These are phyloP conservation scores for Brachypteracias leptosomus DNA, from an alignment of 2,113 vertebrate species.

Conservation along the genomic window DNA sequence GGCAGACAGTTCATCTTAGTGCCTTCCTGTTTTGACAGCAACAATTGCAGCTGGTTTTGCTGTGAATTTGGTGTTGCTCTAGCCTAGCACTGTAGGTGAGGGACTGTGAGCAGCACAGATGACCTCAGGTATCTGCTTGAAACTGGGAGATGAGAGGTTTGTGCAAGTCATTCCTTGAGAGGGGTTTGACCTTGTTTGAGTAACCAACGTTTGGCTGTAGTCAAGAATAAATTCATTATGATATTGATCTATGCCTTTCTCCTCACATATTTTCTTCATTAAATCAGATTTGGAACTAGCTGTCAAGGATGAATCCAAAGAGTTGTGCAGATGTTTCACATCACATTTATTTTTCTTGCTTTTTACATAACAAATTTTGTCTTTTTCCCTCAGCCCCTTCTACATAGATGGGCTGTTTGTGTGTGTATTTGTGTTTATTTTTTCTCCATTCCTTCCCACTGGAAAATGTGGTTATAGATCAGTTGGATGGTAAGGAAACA, in stretches of 20 bases:
- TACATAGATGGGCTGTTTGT: not conserved
- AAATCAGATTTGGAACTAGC: not conserved
- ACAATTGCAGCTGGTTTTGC: not conserved
- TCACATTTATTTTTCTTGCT: not conserved
- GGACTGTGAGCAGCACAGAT: not conserved
- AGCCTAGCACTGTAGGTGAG: not conserved
- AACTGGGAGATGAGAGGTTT: not conserved
- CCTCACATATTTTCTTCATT: not conserved
- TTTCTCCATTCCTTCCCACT: not conserved
- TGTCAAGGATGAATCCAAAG: not conserved
- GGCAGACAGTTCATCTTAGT: not conserved
- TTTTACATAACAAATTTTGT: not conserved
- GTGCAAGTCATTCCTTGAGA: not conserved
- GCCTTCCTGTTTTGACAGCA: not conserved
- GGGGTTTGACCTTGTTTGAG: not conserved
- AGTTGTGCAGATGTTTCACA: not conserved
- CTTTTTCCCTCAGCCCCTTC: not conserved
- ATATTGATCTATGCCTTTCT: not conserved
- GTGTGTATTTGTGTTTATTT: not conserved
- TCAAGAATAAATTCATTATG: not conserved
- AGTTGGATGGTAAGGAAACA: not conserved
- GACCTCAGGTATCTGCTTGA: not conserved
- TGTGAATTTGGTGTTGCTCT: not conserved
- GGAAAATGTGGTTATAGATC: not conserved
- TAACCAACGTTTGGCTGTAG: rapidly evolving